A percentile compares a stretch with the other conserved stretches of the same genome.
These are phyloP conservation scores for Scaeva pyrastri DNA, from an alignment of 2,888 invertebrate species.

Conservation along the genomic window DNA sequence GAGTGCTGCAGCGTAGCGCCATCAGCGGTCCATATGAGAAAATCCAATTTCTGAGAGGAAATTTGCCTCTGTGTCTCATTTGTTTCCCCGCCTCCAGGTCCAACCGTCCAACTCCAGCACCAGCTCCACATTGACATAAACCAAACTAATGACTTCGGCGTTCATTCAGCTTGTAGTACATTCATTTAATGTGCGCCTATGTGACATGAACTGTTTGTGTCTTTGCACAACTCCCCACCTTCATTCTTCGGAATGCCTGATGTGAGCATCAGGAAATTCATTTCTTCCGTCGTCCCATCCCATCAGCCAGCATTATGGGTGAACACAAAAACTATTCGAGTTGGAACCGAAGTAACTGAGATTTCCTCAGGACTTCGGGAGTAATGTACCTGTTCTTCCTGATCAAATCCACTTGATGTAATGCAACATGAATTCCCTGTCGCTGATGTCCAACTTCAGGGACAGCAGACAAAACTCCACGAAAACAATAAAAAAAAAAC, in stretches of 20 bases:
- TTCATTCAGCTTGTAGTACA: constrained; percentile 69
- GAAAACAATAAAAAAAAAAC: constrained; percentile 6
- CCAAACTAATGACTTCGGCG: constrained; percentile 70
- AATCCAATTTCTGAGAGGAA: constrained; percentile 67
- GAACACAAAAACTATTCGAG: constrained; percentile 18
- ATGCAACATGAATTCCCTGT: constrained; percentile 70
- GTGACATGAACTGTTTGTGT: constrained; percentile 74
- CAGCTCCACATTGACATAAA: constrained; percentile 41
- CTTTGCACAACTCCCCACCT: constrained; percentile 32
- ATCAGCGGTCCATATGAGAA: neutral
- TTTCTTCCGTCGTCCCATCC: constrained; percentile 39
- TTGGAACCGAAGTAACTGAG: constrained; percentile 53
- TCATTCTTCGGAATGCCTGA: neutral
- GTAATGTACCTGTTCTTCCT: constrained; percentile 74
- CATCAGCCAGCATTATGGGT: neutral
- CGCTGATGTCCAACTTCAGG: constrained; percentile 61
- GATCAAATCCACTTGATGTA: constrained; percentile 75
- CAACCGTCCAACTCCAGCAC: neutral
- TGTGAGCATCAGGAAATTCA: constrained; percentile 65
- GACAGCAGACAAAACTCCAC: constrained; percentile 36
- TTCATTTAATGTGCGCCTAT: constrained; percentile 75
- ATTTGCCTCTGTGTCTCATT: constrained; percentile 35
- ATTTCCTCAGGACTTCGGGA: constrained; percentile 68
- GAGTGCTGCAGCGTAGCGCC: too few species aligned
- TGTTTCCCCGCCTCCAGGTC: neutral